Base-by-base conservation (phyloP, 2,113 vertebrate species). In the Pollachius pollachius region DNA sequence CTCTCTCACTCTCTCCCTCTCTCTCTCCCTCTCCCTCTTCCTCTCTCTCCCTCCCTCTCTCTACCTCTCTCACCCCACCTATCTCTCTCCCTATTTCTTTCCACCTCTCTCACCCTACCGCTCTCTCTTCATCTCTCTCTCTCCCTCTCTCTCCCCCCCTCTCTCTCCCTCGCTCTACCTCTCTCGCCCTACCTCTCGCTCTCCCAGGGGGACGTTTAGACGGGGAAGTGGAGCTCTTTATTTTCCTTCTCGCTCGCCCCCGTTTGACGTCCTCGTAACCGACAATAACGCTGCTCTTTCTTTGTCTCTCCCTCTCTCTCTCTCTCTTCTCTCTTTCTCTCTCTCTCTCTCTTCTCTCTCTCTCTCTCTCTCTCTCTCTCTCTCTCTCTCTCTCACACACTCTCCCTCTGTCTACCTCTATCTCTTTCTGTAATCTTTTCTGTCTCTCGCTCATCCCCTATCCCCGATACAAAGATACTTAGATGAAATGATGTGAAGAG, bases 161-260 rank as follows among this genome's bases (percentile, higher is more conserved):
- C 27, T 27, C 27, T 27, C 27, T 4, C 27, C 4, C 27, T 27
- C 27, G 27, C 85, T 80, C 84, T 41, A 48, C 41, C 41, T 48
- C 41, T 48, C 41, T 48, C 41, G 41, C 41, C 41, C 41, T 48
- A 13, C 41, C 41, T 48, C 41, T 48, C 81, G 77, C 56, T 78
- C 77, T 90, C 88, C 89, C 90, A 71, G 27, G 90, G 89, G 89
- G 73, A 82, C 85, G 67, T 91, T 90, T 87, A 85, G 81, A 74
- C 66, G 72, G 80, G 87, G 87, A 88, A 89, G 82, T 84, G 76
- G 76, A 89, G 85, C 82, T 87, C 89, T 90, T 88, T 83, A 87
- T 85, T 73, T 66, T 73, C 90, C 87, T 88, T 87, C 90, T 87
- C 89, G 2, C 41, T 13, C 41, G 12, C 41, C 41, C 11, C 41